These are phyloP conservation scores for Salvelinus fontinalis DNA, from an alignment of 2,113 vertebrate species.

Conservation along the genomic window DNA sequence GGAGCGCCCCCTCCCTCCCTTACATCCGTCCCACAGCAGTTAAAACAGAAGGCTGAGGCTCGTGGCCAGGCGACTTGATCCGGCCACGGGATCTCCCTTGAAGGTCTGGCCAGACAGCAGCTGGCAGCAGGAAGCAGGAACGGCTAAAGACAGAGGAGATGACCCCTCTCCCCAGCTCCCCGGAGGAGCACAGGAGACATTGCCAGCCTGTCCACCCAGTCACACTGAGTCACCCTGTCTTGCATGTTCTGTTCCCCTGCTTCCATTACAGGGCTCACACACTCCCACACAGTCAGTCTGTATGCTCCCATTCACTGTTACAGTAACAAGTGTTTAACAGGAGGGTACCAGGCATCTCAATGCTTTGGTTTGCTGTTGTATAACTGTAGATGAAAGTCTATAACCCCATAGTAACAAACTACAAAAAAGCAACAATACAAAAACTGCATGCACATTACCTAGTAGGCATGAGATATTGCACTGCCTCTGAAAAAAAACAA, in stretches of 20 bases:
- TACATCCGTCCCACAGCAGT: no score
- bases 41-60: not conserved
- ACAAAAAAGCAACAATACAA: no score
- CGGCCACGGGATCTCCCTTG: constrained; percentile 52
- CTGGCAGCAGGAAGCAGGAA: constrained; percentile 60
- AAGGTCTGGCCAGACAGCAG: constrained; percentile 69
- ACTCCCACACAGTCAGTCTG: no score
- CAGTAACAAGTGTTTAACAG: no score
- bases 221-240: not conserved
- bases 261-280: not conserved
- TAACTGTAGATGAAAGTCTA: no score
- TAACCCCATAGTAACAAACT: no score
- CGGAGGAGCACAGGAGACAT: not conserved
- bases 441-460: no score
- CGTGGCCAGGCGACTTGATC: constrained; percentile 57
- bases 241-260: not conserved
- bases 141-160: constrained; percentile 56
- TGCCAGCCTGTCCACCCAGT: not conserved
- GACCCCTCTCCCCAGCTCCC: constrained; percentile 16
- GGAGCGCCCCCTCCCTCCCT: constrained; percentile 24
- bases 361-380: no score
- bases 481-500: no score
- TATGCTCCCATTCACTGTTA: no score
- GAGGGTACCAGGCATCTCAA: no score
- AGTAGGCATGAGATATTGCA: no score